Base-by-base conservation (phyloP, 2,113 vertebrate genomes). In the Hippocampus mohnikei region DNA sequence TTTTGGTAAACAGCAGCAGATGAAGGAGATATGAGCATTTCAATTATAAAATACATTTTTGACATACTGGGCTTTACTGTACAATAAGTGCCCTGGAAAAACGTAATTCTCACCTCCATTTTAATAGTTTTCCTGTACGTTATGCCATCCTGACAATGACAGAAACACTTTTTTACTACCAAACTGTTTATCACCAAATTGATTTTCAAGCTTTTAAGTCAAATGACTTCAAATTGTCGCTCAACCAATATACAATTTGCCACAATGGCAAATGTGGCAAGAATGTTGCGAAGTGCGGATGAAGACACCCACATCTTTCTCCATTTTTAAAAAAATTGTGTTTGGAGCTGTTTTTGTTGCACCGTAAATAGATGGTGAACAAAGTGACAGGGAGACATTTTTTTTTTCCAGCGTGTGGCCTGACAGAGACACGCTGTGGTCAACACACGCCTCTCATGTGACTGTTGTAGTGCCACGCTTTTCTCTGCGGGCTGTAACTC, bases 401-500 rank as follows among this genome's bases (percentile, higher is more conserved):
- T 83, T 63, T 63, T 83, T 79, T 80, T 58, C 56, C 67, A 67
- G 46, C 20, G 29, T 56, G 50, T 69, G 66, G 64, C 64, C 74
- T 79, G 78, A 78, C 64, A 78, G 73, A 75, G 75, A 77, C 70
- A 72, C 62, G 69, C 75, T 61, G 60, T 55, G 71, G 79, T 80
- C 33, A 37, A 75, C 67, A 83, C 74, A 83, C 72, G 78, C 77
- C 78, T 79, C 82, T 87, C 71, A 78, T 80, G 82, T 84, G 85
- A 79, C 73, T 66, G 83, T 75, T 62, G 79, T 71, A 58, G 75
- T 72, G 66, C 77, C 65, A 75, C 60, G 70, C 73, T 75, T 81
- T 59, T 75, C 76, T 66, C 80, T 62, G 74, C 73, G 76, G 80
- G 58, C 60, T 81, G 81, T 82, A 85, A 84, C 77, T 82, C 73